Evolutionary conservation across 2,888 invertebrate genomes (phyloP).

Genomic region (Cephonodes hylas): DNA sequence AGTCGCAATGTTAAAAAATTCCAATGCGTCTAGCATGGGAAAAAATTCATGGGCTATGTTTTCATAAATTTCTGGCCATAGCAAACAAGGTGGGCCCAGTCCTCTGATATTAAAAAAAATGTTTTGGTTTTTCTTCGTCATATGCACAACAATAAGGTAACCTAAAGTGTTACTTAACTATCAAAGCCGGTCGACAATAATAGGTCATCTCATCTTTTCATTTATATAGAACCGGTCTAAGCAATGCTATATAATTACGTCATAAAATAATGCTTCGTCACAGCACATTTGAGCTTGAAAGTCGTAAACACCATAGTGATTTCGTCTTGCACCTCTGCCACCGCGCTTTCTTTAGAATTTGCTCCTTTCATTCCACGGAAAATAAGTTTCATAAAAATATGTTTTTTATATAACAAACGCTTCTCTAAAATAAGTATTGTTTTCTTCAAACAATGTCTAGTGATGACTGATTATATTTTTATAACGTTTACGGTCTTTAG

Average conservation of each 20-base stretch:
- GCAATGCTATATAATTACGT: slow-evolving; percentile 2
- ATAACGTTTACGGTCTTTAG: too few species aligned
- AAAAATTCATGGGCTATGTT: too few species aligned
- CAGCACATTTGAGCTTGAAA: background rate
- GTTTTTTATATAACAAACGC: background rate
- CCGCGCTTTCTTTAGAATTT: background rate
- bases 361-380: background rate
- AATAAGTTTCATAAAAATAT: background rate
- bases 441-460: too few species aligned
- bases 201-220: background rate
- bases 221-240: background rate
- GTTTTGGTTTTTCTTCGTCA: too few species aligned
- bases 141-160: slow-evolving; percentile 7
- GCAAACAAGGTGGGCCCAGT: too few species aligned
- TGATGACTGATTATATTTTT: too few species aligned
- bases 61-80: too few species aligned
- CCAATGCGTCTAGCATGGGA: too few species aligned
- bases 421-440: too few species aligned
- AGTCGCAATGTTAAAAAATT: too few species aligned
- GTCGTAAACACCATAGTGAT: background rate
- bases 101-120: too few species aligned
- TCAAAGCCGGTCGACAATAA: slow-evolving; percentile 9
- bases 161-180: slow-evolving; percentile 8
- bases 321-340: background rate
- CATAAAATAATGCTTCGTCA: background rate